Conservation (phyloP, 1,140 invertebrate genomes). For the Mya arenaria region DNA sequence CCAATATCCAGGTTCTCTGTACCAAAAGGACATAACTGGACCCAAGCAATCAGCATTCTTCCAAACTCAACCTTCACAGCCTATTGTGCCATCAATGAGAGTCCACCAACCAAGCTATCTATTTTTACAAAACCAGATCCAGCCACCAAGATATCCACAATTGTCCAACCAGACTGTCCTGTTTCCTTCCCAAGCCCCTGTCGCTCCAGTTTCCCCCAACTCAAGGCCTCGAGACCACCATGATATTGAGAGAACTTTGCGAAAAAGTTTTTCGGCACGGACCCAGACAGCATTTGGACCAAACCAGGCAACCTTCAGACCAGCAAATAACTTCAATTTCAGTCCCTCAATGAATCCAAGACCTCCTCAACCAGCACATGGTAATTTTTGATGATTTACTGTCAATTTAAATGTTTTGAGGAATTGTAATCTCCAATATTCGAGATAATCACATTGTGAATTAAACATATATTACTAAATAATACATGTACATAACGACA, state of each 20-base stretch:
- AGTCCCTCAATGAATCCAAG: conserved; percentile 29
- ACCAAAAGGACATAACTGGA: too few species aligned
- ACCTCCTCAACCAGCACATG: neutral
- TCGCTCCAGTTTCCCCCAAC: neutral
- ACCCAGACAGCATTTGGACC: neutral
- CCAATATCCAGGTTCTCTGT: too few species aligned
- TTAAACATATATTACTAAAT: neutral
- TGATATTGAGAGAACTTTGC: neutral
- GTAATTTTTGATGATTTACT: neutral
- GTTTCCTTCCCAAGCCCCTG: too few species aligned
- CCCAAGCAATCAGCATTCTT: too few species aligned
- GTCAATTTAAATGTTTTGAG: neutral
- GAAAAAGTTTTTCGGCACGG: neutral
- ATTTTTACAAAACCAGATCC: neutral
- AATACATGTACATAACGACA: too few species aligned
- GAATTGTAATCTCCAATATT: neutral
- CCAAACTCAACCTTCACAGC: too few species aligned
- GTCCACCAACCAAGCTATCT: too few species aligned
- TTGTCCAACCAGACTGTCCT: neutral
- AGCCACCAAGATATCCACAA: neutral
- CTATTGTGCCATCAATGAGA: too few species aligned
- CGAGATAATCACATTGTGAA: neutral
- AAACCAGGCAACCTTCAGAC: neutral
- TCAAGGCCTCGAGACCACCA: neutral
- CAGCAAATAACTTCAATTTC: neutral